Evolutionary conservation across 2,888 invertebrate species (phyloP).

Genomic region (Drosophila sordidula): DNA sequence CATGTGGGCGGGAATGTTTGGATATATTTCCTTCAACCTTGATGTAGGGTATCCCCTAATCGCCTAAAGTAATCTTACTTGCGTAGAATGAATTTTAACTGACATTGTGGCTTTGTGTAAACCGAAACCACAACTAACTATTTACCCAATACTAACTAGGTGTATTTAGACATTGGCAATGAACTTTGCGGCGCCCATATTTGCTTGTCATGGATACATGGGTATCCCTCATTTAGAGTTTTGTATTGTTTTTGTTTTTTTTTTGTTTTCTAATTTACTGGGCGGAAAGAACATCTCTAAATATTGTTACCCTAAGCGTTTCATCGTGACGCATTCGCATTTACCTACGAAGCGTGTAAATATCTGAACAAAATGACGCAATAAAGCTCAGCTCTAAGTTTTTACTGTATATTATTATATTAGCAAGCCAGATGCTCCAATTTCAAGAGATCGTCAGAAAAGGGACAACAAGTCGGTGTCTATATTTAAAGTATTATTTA

Average conservation of each 20-base stretch:
- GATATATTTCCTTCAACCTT: too few species aligned
- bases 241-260: background rate
- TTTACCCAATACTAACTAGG: slow-evolving; percentile 23
- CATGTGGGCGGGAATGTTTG: too few species aligned
- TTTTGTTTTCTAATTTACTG: slow-evolving; percentile 27
- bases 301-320: slow-evolving; percentile 31
- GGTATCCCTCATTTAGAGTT: slow-evolving; percentile 40
- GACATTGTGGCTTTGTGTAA: slow-evolving; percentile 33
- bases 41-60: slow-evolving; percentile 6
- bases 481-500: background rate
- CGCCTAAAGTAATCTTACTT: background rate
- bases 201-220: slow-evolving; percentile 61
- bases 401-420: slow-evolving; percentile 8
- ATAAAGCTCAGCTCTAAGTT: slow-evolving; percentile 28
- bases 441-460: background rate
- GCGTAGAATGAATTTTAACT: slow-evolving; percentile 2
- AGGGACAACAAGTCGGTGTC: background rate
- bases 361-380: slow-evolving; percentile 54
- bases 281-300: slow-evolving; percentile 34
- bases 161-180: slow-evolving; percentile 56
- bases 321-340: slow-evolving; percentile 37
- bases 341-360: slow-evolving; percentile 35
- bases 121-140: slow-evolving; percentile 25
- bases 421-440: background rate
- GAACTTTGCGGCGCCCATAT: slow-evolving; percentile 51